A percentile compares a stretch with the other conserved stretches of the same genome.
These are phyloP conservation scores for Venturia canescens DNA, from an alignment of 1,140 invertebrate species.

Conservation along the genomic window DNA sequence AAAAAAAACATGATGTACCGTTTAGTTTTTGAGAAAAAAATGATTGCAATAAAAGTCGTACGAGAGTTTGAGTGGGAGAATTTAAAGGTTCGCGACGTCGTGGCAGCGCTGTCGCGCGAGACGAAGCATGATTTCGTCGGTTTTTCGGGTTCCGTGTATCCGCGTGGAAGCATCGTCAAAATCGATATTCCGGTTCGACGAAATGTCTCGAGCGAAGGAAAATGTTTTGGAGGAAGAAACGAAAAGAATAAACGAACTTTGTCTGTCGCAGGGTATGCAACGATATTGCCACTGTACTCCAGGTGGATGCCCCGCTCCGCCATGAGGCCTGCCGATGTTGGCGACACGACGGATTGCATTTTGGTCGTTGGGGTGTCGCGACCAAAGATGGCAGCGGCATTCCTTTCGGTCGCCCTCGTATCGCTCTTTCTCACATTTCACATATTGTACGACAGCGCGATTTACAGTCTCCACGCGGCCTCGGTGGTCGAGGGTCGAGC, in stretches of 20 bases:
- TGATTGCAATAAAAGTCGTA: no score
- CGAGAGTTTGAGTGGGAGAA: no score
- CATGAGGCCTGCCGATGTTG: constrained; percentile 84
- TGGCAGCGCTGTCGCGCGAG: no score
- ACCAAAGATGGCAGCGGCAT: constrained; percentile 86
- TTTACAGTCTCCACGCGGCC: constrained; percentile 85
- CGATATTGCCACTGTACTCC: constrained; percentile 54
- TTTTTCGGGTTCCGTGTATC: no score
- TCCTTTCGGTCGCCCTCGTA: constrained; percentile 85
- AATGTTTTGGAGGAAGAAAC: no score
- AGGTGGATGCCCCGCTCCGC: constrained; percentile 88
- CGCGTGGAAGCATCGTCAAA: no score
- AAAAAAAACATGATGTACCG: no score
- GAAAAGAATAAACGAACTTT: not conserved
- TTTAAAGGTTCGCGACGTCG: no score
- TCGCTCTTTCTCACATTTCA: constrained; percentile 89
- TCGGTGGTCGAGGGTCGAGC: constrained; percentile 64
- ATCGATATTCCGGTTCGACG: no score
- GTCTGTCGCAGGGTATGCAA: constrained; percentile 24
- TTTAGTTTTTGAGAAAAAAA: no score
- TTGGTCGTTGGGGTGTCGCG: constrained; percentile 87
- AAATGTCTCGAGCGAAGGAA: no score
- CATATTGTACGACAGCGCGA: constrained; percentile 88
- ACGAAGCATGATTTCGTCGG: no score
- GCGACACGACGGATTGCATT: constrained; percentile 87